Percentiles rank a stretch among this genome's conserved stretches.
phyloP scores from a whole-genome alignment of 2,888 invertebrate species.

The Leptopilina drosophilae region DNA sequence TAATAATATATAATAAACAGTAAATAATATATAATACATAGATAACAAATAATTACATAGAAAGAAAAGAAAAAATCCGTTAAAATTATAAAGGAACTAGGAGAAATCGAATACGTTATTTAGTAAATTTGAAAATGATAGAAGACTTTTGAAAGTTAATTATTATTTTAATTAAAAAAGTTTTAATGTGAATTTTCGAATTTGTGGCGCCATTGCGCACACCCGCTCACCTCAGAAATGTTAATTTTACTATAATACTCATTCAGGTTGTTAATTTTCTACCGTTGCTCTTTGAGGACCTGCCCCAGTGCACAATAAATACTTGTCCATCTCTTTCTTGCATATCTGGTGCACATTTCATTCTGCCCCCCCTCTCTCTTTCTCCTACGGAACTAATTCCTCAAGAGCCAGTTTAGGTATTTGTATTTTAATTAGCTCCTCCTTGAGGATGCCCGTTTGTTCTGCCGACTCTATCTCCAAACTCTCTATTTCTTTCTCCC shows the following conservation, averaged over 20 bases:
- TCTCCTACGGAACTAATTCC: slow-evolving; percentile 54
- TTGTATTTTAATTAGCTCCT: slow-evolving; percentile 75
- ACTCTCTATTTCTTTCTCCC: slow-evolving; percentile 11
- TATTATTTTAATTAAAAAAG: slow-evolving; percentile 16
- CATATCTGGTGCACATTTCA: not conserved
- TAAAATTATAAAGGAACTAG: not conserved
- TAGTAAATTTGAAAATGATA: not conserved
- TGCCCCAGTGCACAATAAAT: slow-evolving; percentile 36
- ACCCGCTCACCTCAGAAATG: not conserved
- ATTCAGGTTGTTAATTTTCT: slow-evolving; percentile 17
- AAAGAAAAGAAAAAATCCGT: not conserved
- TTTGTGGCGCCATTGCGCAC: slow-evolving; percentile 23
- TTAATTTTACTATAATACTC: slow-evolving; percentile 25
- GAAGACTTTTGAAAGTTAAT: not conserved
- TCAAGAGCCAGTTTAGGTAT: slow-evolving; percentile 68
- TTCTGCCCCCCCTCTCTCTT: not conserved
- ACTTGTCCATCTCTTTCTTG: slow-evolving; percentile 26
- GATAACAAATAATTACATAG: no score
- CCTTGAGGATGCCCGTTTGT: slow-evolving; percentile 70
- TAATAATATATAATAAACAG: no score
- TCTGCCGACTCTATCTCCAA: slow-evolving; percentile 57
- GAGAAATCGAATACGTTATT: not conserved
- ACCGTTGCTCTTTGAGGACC: slow-evolving; percentile 26
- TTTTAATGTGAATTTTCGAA: not conserved
- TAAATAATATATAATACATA: no score